These are phyloP conservation scores for Saccopteryx bilineata DNA, from an alignment of 2,113 vertebrate species.

Conservation along the genomic window DNA sequence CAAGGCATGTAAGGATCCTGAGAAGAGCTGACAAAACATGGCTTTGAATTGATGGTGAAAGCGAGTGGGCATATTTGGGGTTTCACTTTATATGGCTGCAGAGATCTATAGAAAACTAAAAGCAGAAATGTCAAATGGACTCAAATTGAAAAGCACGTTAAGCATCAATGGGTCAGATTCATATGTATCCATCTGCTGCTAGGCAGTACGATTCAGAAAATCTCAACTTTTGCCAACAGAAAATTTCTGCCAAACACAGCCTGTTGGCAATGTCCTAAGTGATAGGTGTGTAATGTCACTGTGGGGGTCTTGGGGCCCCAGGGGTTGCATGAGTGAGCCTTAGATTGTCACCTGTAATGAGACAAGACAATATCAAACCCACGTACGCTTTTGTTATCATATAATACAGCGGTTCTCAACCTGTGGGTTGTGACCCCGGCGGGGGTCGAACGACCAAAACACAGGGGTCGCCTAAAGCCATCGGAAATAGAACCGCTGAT, in stretches of 20 bases:
- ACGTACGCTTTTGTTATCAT: neutral
- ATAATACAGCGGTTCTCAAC: neutral
- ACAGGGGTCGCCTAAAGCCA: too few species aligned
- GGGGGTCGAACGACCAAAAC: too few species aligned
- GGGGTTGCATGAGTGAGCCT: neutral
- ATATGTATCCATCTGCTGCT: neutral
- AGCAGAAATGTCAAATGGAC: neutral
- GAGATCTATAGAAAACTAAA: neutral
- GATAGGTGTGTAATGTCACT: neutral
- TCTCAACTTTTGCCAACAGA: neutral
- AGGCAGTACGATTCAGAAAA: neutral
- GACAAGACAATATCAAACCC: neutral
- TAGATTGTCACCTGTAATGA: neutral
- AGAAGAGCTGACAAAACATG: neutral
- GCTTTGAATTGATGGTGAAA: neutral
- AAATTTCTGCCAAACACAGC: neutral
- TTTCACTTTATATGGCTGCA: neutral
- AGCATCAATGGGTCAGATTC: constrained; percentile 20
- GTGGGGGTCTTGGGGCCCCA: neutral
- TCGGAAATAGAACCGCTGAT: neutral
- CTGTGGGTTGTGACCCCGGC: too few species aligned
- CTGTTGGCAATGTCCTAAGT: neutral
- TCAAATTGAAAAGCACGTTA: neutral
- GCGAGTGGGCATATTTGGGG: neutral
- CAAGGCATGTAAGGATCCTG: neutral